A percentile compares a stretch with the other conserved stretches of the same genome.
phyloP scores from a whole-genome alignment of 2,888 invertebrate genomes.

The Chaitophorus viminalis region DNA sequence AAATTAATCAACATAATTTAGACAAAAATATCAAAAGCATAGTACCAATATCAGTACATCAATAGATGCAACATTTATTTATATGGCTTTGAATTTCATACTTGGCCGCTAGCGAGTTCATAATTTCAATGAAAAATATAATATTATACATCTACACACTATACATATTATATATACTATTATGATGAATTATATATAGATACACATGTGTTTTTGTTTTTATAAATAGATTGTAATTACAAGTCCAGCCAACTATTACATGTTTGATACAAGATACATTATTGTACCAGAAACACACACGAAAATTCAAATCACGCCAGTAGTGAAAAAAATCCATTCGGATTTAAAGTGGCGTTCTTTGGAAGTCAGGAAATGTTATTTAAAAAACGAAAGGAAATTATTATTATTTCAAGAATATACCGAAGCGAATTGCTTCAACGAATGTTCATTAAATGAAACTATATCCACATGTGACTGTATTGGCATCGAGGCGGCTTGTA shows the following conservation, averaged over 20 bases:
- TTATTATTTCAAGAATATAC: slow-evolving; percentile 10
- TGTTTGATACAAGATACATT: background rate
- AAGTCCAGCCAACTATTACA: background rate
- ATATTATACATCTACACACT: too few relatives aligned
- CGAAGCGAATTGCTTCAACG: background rate
- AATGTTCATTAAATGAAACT: slow-evolving; percentile 27
- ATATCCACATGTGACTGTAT: slow-evolving; percentile 7
- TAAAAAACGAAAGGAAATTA: slow-evolving; percentile 20
- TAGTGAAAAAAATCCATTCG: background rate
- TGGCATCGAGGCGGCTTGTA: background rate
- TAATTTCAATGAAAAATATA: too few relatives aligned
- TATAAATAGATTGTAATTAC: background rate
- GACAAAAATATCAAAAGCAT: too few relatives aligned
- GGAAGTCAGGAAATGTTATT: slow-evolving; percentile 15
- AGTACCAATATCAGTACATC: too few relatives aligned
- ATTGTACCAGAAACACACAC: background rate
- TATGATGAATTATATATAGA: too few relatives aligned
- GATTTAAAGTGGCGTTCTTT: slow-evolving; percentile 22
- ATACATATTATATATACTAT: too few relatives aligned
- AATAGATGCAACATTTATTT: too few relatives aligned
- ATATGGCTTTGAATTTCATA: too few relatives aligned
- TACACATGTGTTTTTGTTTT: too few relatives aligned
- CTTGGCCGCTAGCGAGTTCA: too few relatives aligned
- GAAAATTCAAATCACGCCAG: slow-evolving; percentile 26
- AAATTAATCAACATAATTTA: too few relatives aligned